Evolutionary conservation across 2,888 invertebrate genomes (phyloP), one percentile per base, ranked within the genome.

Genomic region (Stenoptilia bipunctidactyla): DNA sequence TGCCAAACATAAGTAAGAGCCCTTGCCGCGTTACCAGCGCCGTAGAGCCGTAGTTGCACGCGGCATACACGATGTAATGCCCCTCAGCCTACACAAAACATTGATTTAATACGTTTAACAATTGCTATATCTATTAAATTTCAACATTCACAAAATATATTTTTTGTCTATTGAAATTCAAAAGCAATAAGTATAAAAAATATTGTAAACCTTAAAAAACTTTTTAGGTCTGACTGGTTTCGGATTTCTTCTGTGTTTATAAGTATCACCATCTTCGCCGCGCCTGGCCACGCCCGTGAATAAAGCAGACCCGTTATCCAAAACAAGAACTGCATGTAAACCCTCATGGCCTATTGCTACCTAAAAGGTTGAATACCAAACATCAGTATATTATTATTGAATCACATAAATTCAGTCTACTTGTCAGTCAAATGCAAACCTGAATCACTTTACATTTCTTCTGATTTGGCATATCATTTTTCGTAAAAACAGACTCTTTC

Each of bases 31-130:
- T 95, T 0, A 98, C 92, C 45, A 98, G 87, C 2, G 97, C 97
- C 8, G 96, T 94, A 1, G 96, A 94, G 3, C 97, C 97, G 72
- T 96, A 95, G 72, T 97, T 98, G 62, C 97, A 97, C 0, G 97
- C 96, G 0, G 92, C 93, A 53, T 89, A 89, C 1, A 92, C 86
- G 15, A 97, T 88, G 54, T 89, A 87, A 58, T 95, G 92, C 0
- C 93, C 92, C 56, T 97, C 97, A 20, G 75, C 71, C 84, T 84
- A 46, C 2, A 30, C 9, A 25, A 6, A 25, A 25, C 25, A 25
- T 25, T n/a, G n/a, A n/a, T n/a, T n/a, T n/a, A n/a, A n/a, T n/a
- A n/a, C n/a, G n/a, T n/a, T n/a, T n/a, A n/a, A n/a, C n/a, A n/a
- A n/a, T n/a, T n/a, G n/a, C n/a, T n/a, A n/a, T n/a, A n/a, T n/a